Conservation (phyloP, 1,140 invertebrate genomes). For the Pseudomyrmex dendroicus region DNA sequence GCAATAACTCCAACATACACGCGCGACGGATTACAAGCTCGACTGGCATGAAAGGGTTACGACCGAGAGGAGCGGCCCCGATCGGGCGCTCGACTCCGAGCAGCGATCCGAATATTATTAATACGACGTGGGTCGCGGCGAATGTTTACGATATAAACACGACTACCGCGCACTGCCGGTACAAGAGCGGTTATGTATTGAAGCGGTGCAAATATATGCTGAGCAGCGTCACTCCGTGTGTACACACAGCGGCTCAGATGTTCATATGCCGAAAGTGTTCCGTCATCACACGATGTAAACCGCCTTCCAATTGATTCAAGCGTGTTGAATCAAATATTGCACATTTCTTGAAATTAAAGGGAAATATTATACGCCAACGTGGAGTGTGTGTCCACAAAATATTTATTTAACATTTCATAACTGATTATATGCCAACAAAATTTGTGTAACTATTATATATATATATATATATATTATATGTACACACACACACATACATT, state of each 20-base stretch:
- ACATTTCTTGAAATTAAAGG: too few species aligned
- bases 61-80: constrained; percentile 42
- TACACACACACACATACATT: too few species aligned
- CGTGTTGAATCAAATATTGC: background rate
- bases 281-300: constrained; percentile 55
- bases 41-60: constrained; percentile 58
- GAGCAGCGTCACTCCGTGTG: constrained; percentile 50
- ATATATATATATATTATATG: too few species aligned
- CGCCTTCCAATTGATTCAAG: constrained; percentile 49
- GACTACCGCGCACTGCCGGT: constrained; percentile 52
- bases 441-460: background rate
- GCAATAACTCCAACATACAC: constrained; percentile 53
- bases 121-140: constrained; percentile 61
- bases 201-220: constrained; percentile 66
- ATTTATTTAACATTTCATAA: too few species aligned
- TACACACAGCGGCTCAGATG: constrained; percentile 55
- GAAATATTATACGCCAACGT: too few species aligned
- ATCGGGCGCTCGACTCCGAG: constrained; percentile 52
- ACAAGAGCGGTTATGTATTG: constrained; percentile 61
- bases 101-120: constrained; percentile 68
- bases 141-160: constrained; percentile 74
- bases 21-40: constrained; percentile 56
- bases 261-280: constrained; percentile 60
- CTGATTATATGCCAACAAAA: constrained; percentile 5
- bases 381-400: too few species aligned